Evolutionary conservation across 2,888 invertebrate genomes (phyloP).

Genomic region (Mechanitis messenoides): DNA sequence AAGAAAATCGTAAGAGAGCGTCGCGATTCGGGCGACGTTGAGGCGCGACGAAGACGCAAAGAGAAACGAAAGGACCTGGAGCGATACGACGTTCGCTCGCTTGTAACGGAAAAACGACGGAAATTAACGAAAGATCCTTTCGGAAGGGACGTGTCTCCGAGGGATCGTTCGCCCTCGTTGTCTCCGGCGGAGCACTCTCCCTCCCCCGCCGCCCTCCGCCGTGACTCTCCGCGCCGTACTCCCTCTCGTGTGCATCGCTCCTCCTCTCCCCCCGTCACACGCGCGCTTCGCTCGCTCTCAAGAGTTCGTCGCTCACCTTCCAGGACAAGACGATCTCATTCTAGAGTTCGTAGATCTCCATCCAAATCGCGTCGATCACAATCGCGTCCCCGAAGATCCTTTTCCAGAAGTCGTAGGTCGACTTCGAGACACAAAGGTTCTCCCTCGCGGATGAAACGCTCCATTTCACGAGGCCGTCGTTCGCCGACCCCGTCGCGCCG

Average conservation of each 20-base stretch:
- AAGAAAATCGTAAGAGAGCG: constrained; percentile 51
- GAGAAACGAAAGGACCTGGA: constrained; percentile 86
- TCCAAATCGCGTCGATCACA: constrained; percentile 39
- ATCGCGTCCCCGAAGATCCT: constrained; percentile 32
- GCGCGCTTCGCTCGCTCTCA: constrained; percentile 26
- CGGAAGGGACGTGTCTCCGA: constrained; percentile 82
- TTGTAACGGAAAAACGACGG: constrained; percentile 82
- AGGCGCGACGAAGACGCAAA: constrained; percentile 58
- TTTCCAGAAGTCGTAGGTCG: constrained; percentile 32
- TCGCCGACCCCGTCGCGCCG: constrained; percentile 32
- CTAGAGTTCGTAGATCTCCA: constrained; percentile 18
- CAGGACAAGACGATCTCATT: constrained; percentile 23
- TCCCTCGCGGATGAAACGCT: constrained; percentile 30
- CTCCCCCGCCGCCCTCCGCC: constrained; percentile 26
- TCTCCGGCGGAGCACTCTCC: constrained; percentile 24
- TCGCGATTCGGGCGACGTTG: constrained; percentile 38
- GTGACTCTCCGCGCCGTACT: constrained; percentile 30
- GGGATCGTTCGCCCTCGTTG: constrained; percentile 39
- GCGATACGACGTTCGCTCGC: constrained; percentile 87
- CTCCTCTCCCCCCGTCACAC: constrained; percentile 31
- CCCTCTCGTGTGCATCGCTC: constrained; percentile 20
- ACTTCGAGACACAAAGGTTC: constrained; percentile 36
- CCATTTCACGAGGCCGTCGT: constrained; percentile 28
- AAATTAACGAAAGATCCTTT: constrained; percentile 82
- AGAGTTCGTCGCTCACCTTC: constrained; percentile 24